Evolutionary conservation across 2,888 invertebrate species (phyloP).

Genomic region (Deilephila porcellus): DNA sequence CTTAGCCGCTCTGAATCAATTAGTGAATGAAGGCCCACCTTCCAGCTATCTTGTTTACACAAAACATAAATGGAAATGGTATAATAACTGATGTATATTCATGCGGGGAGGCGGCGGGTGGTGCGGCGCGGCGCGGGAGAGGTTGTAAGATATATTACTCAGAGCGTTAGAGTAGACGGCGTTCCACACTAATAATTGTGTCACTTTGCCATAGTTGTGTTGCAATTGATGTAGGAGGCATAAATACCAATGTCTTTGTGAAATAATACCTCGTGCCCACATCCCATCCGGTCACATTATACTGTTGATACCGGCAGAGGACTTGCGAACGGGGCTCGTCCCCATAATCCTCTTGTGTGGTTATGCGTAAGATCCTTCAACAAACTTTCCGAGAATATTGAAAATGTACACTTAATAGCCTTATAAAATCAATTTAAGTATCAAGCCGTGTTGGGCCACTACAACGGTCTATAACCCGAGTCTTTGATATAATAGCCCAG

Average conservation of each 20-base stretch:
- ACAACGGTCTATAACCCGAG: no score
- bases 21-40: slow-evolving; percentile 43
- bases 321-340: no score
- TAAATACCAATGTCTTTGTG: not conserved
- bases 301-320: no score
- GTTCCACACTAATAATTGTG: slow-evolving; percentile 9
- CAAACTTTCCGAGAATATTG: no score
- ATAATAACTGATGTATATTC: slow-evolving; percentile 62
- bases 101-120: slow-evolving; percentile 41
- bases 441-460: no score
- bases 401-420: no score
- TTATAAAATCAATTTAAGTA: no score
- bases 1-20: slow-evolving; percentile 51
- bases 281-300: no score
- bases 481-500: no score
- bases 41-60: slow-evolving; percentile 44
- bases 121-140: slow-evolving; percentile 32
- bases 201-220: slow-evolving; percentile 1
- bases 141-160: not conserved
- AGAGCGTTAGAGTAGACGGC: not conserved
- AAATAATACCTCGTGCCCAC: not conserved
- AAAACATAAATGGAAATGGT: slow-evolving; percentile 55
- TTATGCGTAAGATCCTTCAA: no score
- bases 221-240: not conserved
- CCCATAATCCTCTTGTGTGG: no score